Conservation (phyloP, 2,888 invertebrate genomes). For the Leptogaster cylindrica region DNA sequence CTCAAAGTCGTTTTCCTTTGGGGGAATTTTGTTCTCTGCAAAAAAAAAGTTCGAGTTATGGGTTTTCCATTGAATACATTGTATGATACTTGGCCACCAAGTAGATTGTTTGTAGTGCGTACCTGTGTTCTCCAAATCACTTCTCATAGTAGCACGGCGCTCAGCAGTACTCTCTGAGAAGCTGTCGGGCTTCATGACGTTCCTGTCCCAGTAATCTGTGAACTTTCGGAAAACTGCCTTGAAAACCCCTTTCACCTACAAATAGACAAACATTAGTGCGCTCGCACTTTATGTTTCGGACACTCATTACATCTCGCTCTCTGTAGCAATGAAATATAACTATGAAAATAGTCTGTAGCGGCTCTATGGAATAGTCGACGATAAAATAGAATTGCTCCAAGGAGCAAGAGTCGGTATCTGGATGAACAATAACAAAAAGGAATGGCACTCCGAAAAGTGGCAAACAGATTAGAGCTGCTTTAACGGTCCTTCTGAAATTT, state of each 20-base stretch:
- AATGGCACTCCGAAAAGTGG: conserved; percentile 75
- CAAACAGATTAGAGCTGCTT: conserved; percentile 72
- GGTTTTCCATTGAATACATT: too few species aligned
- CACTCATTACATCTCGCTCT: conserved; percentile 68
- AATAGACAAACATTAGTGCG: neutral
- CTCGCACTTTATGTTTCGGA: neutral
- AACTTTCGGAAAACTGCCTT: neutral
- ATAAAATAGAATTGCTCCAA: conserved; percentile 68
- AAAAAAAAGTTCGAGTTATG: too few species aligned
- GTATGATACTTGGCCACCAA: too few species aligned
- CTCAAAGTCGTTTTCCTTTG: neutral
- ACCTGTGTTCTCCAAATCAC: conserved; percentile 24
- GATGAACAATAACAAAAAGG: conserved; percentile 67
- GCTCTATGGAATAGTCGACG: conserved; percentile 67
- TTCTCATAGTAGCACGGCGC: neutral
- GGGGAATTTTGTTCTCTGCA: neutral
- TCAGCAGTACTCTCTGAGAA: neutral
- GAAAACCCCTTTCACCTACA: conserved; percentile 7
- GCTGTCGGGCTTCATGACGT: neutral
- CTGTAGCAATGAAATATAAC: conserved; percentile 72
- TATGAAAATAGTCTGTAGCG: conserved; percentile 69
- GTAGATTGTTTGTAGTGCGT: too few species aligned
- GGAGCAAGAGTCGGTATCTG: conserved; percentile 63
- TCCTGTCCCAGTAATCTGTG: neutral
- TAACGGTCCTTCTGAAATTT: conserved; percentile 66